These are phyloP conservation scores for Chymomyza fuscimana DNA, from an alignment of 2,888 invertebrate genomes.

Conservation along the genomic window DNA sequence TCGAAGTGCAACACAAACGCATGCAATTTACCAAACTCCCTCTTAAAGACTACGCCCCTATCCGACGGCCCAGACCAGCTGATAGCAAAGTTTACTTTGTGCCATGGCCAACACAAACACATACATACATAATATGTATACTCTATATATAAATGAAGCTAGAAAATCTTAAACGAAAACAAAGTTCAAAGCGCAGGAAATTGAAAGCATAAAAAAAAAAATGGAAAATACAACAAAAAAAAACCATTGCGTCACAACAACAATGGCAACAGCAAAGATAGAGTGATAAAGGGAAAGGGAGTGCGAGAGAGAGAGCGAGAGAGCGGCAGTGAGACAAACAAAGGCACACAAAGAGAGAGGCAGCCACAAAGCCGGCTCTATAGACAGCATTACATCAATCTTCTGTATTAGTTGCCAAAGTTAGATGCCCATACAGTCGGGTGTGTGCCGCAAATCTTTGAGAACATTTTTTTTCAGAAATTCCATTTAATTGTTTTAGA, in stretches of 20 bases:
- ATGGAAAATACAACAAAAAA: slow-evolving; percentile 7
- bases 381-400: not conserved
- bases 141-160: not conserved
- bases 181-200: slow-evolving; percentile 67
- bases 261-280: not conserved
- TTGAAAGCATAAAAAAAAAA: slow-evolving; percentile 45
- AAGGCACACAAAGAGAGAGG: too few relatives aligned
- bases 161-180: slow-evolving; percentile 50
- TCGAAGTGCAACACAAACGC: slow-evolving; percentile 47
- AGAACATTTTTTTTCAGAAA: too few relatives aligned
- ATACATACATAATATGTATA: not conserved
- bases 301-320: not conserved
- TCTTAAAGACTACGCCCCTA: slow-evolving; percentile 20
- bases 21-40: slow-evolving; percentile 61
- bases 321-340: too few relatives aligned
- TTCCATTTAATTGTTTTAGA: too few relatives aligned
- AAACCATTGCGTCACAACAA: slow-evolving; percentile 10
- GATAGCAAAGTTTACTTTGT: slow-evolving; percentile 29
- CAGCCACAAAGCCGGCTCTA: not conserved
- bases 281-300: too few relatives aligned
- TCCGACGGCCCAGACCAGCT: slow-evolving; percentile 34
- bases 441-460: too few relatives aligned
- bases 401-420: not conserved
- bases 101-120: slow-evolving; percentile 15
- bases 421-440: not conserved